Evolutionary conservation across 2,113 vertebrate species (phyloP), one percentile per base, ranked within the genome.

Genomic region (Elaphurus davidianus): DNA sequence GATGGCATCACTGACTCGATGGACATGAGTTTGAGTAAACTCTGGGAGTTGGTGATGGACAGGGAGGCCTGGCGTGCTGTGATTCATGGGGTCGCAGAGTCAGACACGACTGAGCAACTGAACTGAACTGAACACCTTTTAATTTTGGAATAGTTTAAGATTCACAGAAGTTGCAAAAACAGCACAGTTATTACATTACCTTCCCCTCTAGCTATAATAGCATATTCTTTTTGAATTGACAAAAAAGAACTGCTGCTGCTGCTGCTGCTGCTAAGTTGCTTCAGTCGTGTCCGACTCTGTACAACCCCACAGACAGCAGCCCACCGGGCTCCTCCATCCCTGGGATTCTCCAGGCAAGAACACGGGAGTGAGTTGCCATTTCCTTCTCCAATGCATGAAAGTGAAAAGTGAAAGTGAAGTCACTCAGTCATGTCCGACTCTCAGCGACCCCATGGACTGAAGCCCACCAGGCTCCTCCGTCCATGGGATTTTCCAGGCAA

Each of bases 201-300:
- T 76, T 43, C 71, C 71, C 36, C 36, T 14, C 71, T 43, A 76
- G 36, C 0, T 0, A 43, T 27, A 76, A 76, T 43, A 76, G 36
- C 71, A 43, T 40, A 76, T 76, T 76, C 36, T 76, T 43, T 43
- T 76, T 27, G 36, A 76, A 43, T 14, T 43, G 36, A 23, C 23
- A 27, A 43, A 43, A 43, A 76, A 27, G 21, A 76, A 76, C 36
- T 43, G 43, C 23, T 67, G 33, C 64, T 19, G 33, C 60, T 59
- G 57, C 60, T 64, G 30, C 62, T n/a, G 33, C 54, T 55, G 21
- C 64, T 67, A 67, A 67, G 8, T 36, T 2, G 0, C 33, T 67
- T 67, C 17, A 67, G 33, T 36, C 3, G 0, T 0, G 7, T n/a
- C 33, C 1, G 2, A 67, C 33, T 67, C 64, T 67, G 33, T 19